These are phyloP conservation scores for Lumbricus terrestris DNA, from an alignment of 2,888 invertebrate genomes.

Conservation along the genomic window DNA sequence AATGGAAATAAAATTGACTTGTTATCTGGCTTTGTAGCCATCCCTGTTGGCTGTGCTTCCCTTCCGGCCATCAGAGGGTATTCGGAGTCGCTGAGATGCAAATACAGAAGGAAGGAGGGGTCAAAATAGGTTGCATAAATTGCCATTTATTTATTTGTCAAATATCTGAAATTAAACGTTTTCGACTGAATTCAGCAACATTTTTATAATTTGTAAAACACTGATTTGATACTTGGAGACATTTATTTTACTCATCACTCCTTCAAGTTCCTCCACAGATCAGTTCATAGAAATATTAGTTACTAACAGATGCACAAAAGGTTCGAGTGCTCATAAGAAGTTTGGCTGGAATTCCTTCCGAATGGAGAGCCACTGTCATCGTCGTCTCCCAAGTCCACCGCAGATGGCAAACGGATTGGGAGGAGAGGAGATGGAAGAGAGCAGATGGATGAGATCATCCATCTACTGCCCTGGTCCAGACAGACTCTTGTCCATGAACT, in stretches of 20 bases:
- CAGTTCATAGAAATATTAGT: not conserved
- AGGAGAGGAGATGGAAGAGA: not conserved
- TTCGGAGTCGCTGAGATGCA: too few species aligned
- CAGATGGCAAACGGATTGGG: not conserved
- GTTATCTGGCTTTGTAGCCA: too few species aligned
- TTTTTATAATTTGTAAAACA: not conserved
- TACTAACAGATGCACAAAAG: not conserved
- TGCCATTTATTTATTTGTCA: too few species aligned
- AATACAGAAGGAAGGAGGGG: too few species aligned
- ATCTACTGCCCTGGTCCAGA: conserved; percentile 73
- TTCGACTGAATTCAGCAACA: not conserved
- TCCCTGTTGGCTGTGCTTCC: too few species aligned
- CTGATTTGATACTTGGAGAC: not conserved
- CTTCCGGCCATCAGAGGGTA: too few species aligned
- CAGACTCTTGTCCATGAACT: conserved; percentile 98
- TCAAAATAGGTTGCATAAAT: too few species aligned
- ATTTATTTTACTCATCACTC: not conserved
- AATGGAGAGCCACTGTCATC: too few species aligned
- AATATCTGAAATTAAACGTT: not conserved
- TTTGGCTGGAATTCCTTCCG: not conserved
- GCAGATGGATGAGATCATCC: not conserved
- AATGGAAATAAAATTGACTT: too few species aligned
- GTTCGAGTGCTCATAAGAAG: not conserved
- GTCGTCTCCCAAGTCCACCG: not conserved
- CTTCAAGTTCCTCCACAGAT: not conserved